phyloP scores from a whole-genome alignment of 2,797 vertebrate species.

The Pogoniulus pusillus region DNA sequence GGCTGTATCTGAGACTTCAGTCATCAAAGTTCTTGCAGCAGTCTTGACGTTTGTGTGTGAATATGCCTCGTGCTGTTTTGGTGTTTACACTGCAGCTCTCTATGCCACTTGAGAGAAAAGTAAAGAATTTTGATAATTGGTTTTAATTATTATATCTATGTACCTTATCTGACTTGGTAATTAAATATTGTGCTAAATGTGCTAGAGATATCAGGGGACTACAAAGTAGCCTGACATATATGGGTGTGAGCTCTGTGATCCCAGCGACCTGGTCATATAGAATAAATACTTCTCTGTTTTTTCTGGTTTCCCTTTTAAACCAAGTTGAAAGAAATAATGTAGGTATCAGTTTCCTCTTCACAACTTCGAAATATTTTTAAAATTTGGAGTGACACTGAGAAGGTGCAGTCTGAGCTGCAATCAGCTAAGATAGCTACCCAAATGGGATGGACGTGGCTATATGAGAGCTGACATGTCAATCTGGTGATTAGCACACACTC shows the following conservation, averaged over 20 bases:
- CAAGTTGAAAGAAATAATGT: not conserved
- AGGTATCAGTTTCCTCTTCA: not conserved
- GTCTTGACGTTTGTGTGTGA: not conserved
- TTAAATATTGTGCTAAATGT: not conserved
- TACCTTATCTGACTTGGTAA: not conserved
- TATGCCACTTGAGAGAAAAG: not conserved
- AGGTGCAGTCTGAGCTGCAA: not conserved
- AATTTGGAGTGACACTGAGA: not conserved
- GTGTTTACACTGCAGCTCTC: not conserved
- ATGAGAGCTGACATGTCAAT: not conserved
- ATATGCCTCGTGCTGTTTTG: not conserved
- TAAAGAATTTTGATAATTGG: not conserved
- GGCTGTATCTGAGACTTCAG: not conserved
- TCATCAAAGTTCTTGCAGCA: rapidly evolving
- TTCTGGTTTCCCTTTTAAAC: not conserved
- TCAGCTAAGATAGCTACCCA: not conserved
- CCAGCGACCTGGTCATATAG: not conserved
- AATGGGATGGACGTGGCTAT: not conserved
- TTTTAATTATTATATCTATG: not conserved
- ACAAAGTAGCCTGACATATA: not conserved
- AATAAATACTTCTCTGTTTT: not conserved
- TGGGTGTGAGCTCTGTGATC: not conserved
- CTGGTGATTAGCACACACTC: not conserved
- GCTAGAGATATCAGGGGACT: not conserved
- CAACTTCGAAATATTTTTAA: not conserved